A percentile compares a stretch with the other conserved stretches of the same genome.
Evolutionary conservation across 1,140 invertebrate genomes (phyloP).

Genomic region (Drosophila leontia): DNA sequence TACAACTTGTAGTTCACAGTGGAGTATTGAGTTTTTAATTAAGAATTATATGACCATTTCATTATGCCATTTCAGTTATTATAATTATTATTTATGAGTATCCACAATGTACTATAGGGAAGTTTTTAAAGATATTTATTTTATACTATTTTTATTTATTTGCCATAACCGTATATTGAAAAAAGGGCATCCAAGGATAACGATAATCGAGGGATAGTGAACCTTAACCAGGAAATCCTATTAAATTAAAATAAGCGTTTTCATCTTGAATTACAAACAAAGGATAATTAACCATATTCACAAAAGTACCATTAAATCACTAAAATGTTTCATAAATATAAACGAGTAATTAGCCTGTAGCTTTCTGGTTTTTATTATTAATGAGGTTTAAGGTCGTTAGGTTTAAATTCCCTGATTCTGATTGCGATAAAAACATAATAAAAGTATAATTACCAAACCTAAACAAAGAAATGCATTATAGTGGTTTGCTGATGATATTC

Average conservation of each 20-base stretch:
- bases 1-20: background rate
- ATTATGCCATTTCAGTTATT: background rate
- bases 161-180: no score
- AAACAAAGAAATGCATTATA: constrained; percentile 10
- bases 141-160: background rate
- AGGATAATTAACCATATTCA: background rate
- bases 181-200: no score
- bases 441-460: background rate
- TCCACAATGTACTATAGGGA: background rate
- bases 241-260: background rate
- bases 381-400: constrained; percentile 4
- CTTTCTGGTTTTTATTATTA: background rate
- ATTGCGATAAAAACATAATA: background rate
- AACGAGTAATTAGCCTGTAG: constrained; percentile 1
- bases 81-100: background rate
- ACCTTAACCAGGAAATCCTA: background rate
- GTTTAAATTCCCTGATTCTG: constrained; percentile 1
- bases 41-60: background rate
- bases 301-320: background rate
- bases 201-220: background rate
- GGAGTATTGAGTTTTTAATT: no score
- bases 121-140: background rate
- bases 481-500: background rate
- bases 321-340: constrained; percentile 5
- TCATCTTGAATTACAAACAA: background rate